Conservation (phyloP, 2,797 vertebrate species). For the Enoplosus armatus region DNA sequence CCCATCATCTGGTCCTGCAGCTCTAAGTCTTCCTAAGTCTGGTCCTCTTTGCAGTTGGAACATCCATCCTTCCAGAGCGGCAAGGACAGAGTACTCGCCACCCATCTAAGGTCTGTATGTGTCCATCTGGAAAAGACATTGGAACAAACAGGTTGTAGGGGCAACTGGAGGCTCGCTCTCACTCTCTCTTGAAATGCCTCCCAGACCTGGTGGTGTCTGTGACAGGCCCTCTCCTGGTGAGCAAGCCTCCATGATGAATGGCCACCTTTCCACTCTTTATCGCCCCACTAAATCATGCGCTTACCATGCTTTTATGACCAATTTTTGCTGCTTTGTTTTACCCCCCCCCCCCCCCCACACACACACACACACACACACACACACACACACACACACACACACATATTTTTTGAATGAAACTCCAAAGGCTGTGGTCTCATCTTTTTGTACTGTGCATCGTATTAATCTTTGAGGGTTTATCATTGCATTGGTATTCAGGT, state of each 20-base stretch:
- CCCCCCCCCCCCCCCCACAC: constrained; percentile 37
- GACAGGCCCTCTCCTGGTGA: constrained; percentile 86
- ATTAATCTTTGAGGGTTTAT: constrained; percentile 51
- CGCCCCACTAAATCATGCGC: constrained; percentile 88
- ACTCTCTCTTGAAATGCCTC: constrained; percentile 66
- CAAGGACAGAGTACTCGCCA: constrained; percentile 65
- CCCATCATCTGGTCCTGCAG: constrained; percentile 39
- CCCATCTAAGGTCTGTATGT: constrained; percentile 54
- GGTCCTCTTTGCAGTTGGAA: constrained; percentile 54
- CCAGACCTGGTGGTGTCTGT: constrained; percentile 79
- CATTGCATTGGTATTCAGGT: constrained; percentile 53
- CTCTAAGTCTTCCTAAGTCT: constrained; percentile 37
- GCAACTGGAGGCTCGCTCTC: constrained; percentile 63
- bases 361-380: no score
- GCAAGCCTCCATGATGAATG: constrained; percentile 85
- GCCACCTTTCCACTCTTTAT: constrained; percentile 87
- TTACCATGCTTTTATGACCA: constrained; percentile 88
- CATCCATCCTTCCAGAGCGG: constrained; percentile 49
- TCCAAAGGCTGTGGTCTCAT: constrained; percentile 66
- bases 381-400: no score
- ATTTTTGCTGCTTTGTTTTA: constrained; percentile 86
- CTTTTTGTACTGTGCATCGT: constrained; percentile 52
- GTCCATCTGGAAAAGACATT: constrained; percentile 83
- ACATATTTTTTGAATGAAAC: constrained; percentile 79
- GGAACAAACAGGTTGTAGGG: constrained; percentile 73